Percentiles rank a stretch among this genome's conserved stretches.
Conservation (phyloP, 2,113 vertebrate genomes). For the Alces alces region DNA sequence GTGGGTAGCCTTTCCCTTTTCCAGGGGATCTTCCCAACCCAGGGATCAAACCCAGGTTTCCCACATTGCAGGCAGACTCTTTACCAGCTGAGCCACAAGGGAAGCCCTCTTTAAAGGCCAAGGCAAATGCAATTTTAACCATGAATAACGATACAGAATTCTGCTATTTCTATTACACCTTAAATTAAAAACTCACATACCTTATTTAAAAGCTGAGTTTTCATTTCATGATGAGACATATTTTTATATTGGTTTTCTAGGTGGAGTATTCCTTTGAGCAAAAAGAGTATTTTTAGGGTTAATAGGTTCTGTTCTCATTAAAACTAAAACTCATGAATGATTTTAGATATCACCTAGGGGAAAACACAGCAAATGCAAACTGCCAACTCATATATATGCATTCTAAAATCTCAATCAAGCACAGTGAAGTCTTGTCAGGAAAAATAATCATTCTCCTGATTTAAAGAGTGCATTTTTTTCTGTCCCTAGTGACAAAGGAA, state of each 20-base stretch:
- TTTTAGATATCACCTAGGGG: conserved; percentile 44
- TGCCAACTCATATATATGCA: conserved; percentile 70
- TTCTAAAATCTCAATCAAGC: conserved; percentile 77
- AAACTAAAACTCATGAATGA: conserved; percentile 2
- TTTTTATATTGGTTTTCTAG: conserved; percentile 1
- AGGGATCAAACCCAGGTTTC: too few relatives aligned
- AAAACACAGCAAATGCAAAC: conserved; percentile 65
- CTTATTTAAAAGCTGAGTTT: neutral
- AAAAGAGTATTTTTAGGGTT: conserved; percentile 24
- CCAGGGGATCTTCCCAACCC: too few relatives aligned
- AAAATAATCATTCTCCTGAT: conserved; percentile 81
- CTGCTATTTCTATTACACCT: neutral
- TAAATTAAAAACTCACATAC: neutral
- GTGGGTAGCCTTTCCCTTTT: too few relatives aligned
- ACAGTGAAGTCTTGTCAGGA: conserved; percentile 75
- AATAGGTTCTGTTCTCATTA: conserved; percentile 25
- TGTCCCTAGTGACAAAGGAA: conserved; percentile 73
- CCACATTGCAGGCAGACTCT: too few relatives aligned
- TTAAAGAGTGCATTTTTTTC: conserved; percentile 68
- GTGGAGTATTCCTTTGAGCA: neutral
- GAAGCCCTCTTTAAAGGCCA: neutral
- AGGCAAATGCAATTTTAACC: neutral
- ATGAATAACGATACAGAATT: neutral
- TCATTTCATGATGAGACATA: neutral
- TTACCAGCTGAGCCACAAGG: too few relatives aligned